phyloP scores from a whole-genome alignment of 2,113 vertebrate species.

The Craseonycteris thonglongyai region DNA sequence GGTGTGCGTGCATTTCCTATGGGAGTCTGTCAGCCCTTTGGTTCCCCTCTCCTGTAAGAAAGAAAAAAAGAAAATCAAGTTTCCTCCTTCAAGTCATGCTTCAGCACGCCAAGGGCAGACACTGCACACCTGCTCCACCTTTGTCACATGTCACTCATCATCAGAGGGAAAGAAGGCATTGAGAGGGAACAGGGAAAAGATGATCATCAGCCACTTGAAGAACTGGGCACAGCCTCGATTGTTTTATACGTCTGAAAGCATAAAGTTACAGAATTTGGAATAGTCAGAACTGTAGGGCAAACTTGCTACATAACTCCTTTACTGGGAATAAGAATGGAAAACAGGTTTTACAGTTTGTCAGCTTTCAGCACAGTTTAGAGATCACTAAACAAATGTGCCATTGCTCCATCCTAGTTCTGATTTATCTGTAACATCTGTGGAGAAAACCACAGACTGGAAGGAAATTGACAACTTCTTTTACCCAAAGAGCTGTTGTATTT shows the following conservation, averaged over 20 bases:
- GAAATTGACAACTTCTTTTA: slow-evolving; percentile 48
- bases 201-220: neutral
- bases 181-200: fast-evolving
- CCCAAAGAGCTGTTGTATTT: neutral
- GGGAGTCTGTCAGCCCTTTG: slow-evolving; percentile 45
- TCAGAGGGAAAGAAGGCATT: neutral
- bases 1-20: slow-evolving; percentile 48
- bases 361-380: neutral
- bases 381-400: neutral
- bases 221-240: neutral
- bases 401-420: neutral
- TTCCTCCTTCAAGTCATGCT: slow-evolving; percentile 53
- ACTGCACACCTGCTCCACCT: slow-evolving; percentile 5
- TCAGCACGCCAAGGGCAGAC: slow-evolving; percentile 20
- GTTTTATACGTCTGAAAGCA: neutral
- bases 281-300: neutral
- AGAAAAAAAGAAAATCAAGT: neutral
- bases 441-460: neutral
- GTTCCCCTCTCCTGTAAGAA: slow-evolving; percentile 13
- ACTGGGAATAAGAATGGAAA: neutral
- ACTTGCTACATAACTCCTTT: neutral
- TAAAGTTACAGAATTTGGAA: neutral
- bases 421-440: neutral
- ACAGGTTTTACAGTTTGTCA: neutral
- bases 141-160: neutral